A percentile compares a stretch with the other conserved stretches of the same genome.
These are phyloP conservation scores for Lepidothrix coronata DNA, from an alignment of 2,113 vertebrate species.

Conservation along the genomic window DNA sequence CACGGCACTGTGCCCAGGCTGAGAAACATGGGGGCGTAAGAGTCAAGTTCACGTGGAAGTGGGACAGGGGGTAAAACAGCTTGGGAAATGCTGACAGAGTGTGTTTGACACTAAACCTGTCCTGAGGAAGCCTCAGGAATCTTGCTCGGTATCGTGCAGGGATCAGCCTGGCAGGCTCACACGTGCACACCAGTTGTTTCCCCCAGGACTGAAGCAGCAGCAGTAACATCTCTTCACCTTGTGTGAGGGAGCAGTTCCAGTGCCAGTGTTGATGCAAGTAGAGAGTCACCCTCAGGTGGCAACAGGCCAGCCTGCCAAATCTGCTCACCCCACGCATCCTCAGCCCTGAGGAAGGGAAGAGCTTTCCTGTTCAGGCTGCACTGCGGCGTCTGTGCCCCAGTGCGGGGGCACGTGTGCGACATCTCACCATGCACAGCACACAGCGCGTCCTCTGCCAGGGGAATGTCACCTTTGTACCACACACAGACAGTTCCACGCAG, in stretches of 20 bases:
- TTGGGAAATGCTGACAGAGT: conserved; percentile 61
- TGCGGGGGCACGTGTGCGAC: accelerated
- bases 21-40: conserved; percentile 55
- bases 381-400: accelerated
- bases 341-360: background rate
- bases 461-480: background rate
- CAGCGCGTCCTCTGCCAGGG: background rate
- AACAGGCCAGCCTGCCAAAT: background rate
- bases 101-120: conserved; percentile 32
- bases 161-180: conserved; percentile 56
- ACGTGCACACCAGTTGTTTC: background rate
- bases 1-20: conserved; percentile 47
- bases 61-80: conserved; percentile 57
- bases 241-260: background rate
- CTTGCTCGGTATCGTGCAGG: background rate
- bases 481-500: accelerated
- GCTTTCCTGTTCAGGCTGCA: background rate
- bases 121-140: conserved; percentile 45
- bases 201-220: background rate
- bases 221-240: background rate
- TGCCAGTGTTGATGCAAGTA: background rate
- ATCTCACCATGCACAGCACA: accelerated
- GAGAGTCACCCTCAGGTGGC: background rate
- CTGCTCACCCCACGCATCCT: background rate
- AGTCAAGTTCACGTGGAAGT: conserved; percentile 56